Conservation (phyloP, 2,113 vertebrate genomes). For the Murina feae region DNA sequence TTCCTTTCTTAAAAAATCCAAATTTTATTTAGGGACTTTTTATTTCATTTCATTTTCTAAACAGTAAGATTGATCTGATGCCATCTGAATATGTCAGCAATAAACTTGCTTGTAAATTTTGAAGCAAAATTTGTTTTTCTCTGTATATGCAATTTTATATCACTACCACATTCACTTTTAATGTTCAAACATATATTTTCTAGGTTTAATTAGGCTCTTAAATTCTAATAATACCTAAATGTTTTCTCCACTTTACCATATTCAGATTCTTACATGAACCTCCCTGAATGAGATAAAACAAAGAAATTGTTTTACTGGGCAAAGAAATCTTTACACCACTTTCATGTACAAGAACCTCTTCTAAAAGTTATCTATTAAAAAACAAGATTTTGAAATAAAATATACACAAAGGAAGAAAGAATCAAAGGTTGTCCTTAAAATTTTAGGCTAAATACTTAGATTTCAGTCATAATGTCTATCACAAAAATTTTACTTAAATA, state of each 20-base stretch:
- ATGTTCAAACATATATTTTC: not conserved
- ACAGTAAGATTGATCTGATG: not conserved
- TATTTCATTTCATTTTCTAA: not conserved
- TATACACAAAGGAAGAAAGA: not conserved
- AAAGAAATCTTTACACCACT: conserved; percentile 10
- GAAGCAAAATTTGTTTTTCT: not conserved
- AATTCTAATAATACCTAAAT: not conserved
- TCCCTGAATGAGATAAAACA: not conserved
- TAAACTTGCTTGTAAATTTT: not conserved
- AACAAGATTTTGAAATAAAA: conserved; percentile 16
- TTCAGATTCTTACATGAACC: not conserved
- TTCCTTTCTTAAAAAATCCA: not conserved
- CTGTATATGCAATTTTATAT: not conserved
- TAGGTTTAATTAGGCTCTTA: not conserved
- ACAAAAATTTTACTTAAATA: not conserved
- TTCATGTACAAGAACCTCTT: not conserved
- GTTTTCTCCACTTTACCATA: not conserved
- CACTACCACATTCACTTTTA: conserved; percentile 4
- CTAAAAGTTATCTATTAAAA: conserved; percentile 18
- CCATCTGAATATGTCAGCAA: not conserved
- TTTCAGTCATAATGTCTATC: not conserved
- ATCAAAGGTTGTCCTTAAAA: not conserved
- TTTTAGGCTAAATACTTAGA: not conserved
- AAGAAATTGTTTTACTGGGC: not conserved
- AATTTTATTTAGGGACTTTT: not conserved